Base-by-base conservation (phyloP, 2,888 invertebrate species). In the Morpho helenor region DNA sequence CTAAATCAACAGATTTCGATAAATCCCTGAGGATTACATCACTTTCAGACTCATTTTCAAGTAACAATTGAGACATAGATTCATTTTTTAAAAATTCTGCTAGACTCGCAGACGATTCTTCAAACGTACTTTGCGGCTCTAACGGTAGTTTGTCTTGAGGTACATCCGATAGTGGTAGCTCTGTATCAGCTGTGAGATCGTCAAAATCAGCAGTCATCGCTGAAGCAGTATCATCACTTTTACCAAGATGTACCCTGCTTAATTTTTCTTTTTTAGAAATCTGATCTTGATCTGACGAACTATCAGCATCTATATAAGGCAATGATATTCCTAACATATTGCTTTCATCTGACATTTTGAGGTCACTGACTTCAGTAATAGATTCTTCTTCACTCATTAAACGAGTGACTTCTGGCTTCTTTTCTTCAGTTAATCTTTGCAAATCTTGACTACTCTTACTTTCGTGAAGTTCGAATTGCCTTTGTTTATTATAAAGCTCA, bases 191-290 rank as follows among this genome's bases (percentile, higher is more conserved):
- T n/a, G 93, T 92, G 66, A 89, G 92, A 70, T 94, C 94, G 64
- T 94, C 94, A 72, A 93, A 93, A 68, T 94, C 94, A 3, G 93
- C 92, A 0, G 94, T 93, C 66, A 93, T 88, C 92, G 93, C 94
- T 1, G 94, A 94, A 2, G 92, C 92, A 0, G 94, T 94, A 71
- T 94, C 94, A 74, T 94, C 94, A 66, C 94, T 94, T 68, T 88
- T 87, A 61, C 93, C 93, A 3, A 93, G 91, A 43, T 69, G 67
- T 8, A 87, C 66, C 61, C 76, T 82, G 0, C 65, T 61, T 62
- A 76, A 79, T 49, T 75, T 74, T 16, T 78, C 75, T 61, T 71
- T 77, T 66, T 69, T 84, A 7, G 81, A 81, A 55, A 68, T 74
- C 62, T 84, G 87, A 62, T 89, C 89, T 73, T 88, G 89, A 64